Base-by-base conservation (phyloP, 2,888 invertebrate genomes). In the Folsomia candida region DNA sequence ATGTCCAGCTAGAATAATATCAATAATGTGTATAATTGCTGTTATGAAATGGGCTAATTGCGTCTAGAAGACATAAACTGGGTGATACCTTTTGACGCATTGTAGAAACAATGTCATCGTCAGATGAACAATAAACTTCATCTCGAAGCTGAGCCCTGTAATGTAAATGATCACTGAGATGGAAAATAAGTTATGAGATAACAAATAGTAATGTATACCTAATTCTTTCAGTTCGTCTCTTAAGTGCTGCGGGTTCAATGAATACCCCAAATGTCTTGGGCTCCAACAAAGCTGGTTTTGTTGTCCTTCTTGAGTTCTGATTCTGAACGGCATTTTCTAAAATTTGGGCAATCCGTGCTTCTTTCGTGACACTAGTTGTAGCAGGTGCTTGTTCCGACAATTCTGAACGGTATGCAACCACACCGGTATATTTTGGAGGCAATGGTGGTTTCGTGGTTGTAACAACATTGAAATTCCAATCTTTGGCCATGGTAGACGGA, bases 61-160 rank as follows among this genome's bases (percentile, higher is more conserved):
- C n/a, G n/a, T n/a, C n/a, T n/a, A n/a, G n/a, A n/a, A n/a, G n/a
- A n/a, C n/a, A 51, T 25, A 2, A 61, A 25, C 2, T 28, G 28
- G n/a, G n/a, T 20, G 14, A 24, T 14, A 70, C 67, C 63, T 69
- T 74, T 47, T 74, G 71, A 14, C 74, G 2, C 67, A 71, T 71
- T 25, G 67, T 51, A 24, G 65, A 54, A 20, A 69, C 69, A 3
- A 71, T 59, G 26, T 74, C 74, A 20, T 74, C 74, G 27, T 74
- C 74, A 3, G 71, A 71, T 2, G 69, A 69, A 25, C 71, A 74
- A 29, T 69, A 74, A 6, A 74, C 74, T 4, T 74, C 74, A 25
- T 74, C 74, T 24, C 69, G 26, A 11, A 59, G 11, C 14, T 27
- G 28, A 2, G 26, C 20, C 20, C 57, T n/a, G n/a, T n/a, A n/a